Evolutionary conservation across 2,888 invertebrate species (phyloP), one percentile per base, ranked within the genome.

Genomic region (Ernsta delagoae): DNA sequence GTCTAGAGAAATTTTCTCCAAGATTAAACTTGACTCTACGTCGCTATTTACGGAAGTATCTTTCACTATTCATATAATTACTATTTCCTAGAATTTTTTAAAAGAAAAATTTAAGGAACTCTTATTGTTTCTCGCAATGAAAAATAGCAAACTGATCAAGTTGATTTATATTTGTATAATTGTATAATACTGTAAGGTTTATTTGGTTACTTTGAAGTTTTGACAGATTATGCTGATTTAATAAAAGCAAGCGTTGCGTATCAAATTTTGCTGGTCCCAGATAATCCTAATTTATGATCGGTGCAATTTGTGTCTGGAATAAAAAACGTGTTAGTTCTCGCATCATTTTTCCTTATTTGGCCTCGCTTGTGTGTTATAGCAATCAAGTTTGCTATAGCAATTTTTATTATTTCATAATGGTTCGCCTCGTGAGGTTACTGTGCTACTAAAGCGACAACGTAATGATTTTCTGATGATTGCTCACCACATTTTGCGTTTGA

Each of bases 321-420:
- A 31, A 31, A 31, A 31, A 31, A 31, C 31, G 2, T 39, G 6
- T 39, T 39, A 39, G 2, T 39, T 7, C 31, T 62, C 62, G 43
- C 62, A 57, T 69, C 62, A 69, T 69, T 69, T 69, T 63, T 63
- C 62, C 68, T 69, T 69, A 59, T 69, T 69, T 59, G 68, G 59
- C 59, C 63, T 63, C 68, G 62, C 48, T n/a, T n/a, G 59, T 65
- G 31, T 59, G 31, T 31, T 31, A 31, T 31, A 24, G 50, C 62
- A 69, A 59, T 69, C 62, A 53, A 69, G 68, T 69, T 69, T 69
- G 68, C 50, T 69, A 69, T 62, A 57, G 68, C 59, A 63, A 63
- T 62, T 69, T 69, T 62, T 62, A 62, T 68, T 62, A 68, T 68
- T 68, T 62, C 68, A 68, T 68, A 62, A 68, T 68, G 62, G 62